Evolutionary conservation across 2,113 vertebrate species (phyloP), one percentile per base, ranked within the genome.

Genomic region (Bubo blakistoni): DNA sequence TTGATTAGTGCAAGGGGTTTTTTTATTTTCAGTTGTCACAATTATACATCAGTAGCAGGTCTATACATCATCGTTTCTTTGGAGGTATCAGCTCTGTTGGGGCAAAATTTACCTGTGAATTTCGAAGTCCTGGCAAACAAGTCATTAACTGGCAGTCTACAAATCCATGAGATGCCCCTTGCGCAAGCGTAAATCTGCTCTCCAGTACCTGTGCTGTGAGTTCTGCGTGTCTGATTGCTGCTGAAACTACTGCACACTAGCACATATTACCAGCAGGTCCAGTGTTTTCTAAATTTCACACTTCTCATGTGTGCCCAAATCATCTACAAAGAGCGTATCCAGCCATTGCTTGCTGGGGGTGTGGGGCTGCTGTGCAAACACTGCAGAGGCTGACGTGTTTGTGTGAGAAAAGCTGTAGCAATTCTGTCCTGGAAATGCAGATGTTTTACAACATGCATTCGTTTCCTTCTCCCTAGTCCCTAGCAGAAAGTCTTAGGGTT

Each of bases 161-260:
- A 13, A 32, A 20, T 29, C 2, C 10, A 10, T 6, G 52, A 24
- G 36, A 27, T 18, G 58, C 18, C 61, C 24, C 2, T 12, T 17
- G 46, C 0, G 1, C 29, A 13, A 47, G 8, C 0, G 0, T 51
- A 34, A 38, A n/a, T 8, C 38, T 30, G 6, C 29, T 51, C 7
- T 13, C 19, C 27, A 5, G 44, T 24, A 30, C 44, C 44, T 25
- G 36, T 58, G 65, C 81, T 51, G 62, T 4, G 30, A 25, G 36
- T 9, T 27, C 74, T 27, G 55, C 2, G 0, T 24, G 6, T 22
- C 54, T 44, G 83, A 6, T 61, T 32, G 49, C 40, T 61, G 67
- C 16, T 61, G 63, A 13, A 80, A 16, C n/a, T 76, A 5, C 77
- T 79, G 47, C 49, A 5, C 6, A 1, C 9, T 0, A 2, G 27